Base-by-base conservation (phyloP, 2,113 vertebrate genomes). In the Morone chrysops region DNA sequence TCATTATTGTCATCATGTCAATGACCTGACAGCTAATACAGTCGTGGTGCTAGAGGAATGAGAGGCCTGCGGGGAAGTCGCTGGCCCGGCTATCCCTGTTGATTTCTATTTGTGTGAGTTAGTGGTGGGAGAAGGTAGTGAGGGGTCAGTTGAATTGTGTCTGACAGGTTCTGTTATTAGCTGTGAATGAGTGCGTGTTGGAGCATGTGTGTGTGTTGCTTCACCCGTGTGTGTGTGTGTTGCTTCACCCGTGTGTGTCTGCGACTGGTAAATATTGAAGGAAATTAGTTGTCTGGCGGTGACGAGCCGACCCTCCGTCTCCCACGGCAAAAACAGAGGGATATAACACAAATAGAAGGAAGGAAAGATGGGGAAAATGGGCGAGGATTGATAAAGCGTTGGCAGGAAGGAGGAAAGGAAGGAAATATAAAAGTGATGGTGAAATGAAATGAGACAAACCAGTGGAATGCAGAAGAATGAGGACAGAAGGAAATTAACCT, bases 271-370 rank as follows among this genome's bases (percentile, higher is more conserved):
- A 73, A 84, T 70, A 78, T 54, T 4, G 11, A 16, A 72, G 71
- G 71, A 89, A 84, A 89, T 84, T 78, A 78, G 59, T 57, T 78
- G 80, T 63, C 67, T 4, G 0, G 25, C 20, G 2, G 18, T n/a
- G 76, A 76, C 31, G 11, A 56, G 16, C 48, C 12, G 18, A 40
- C 53, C 60, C 48, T 56, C 41, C 22, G 11, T 72, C 71, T 80
- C 70, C 11, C 1, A n/a, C 1, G 40, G 43, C 5, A 18, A 54
- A 70, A 48, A n/a, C 25, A 16, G 4, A 31, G n/a, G 31, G 43
- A 16, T 60, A 45, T 51, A 22, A 80, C 76, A 72, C 17, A 72
- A 72, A 83, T 16, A 36, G 6, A 78, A 8, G 25, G 41, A 22
- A 54, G 20, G 5, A 25, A 20, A 20, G 38, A 56, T 13, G n/a